Conservation (phyloP, 37 sponge, comb jelly and placozoan species). For the Amphimedon queenslandica region DNA sequence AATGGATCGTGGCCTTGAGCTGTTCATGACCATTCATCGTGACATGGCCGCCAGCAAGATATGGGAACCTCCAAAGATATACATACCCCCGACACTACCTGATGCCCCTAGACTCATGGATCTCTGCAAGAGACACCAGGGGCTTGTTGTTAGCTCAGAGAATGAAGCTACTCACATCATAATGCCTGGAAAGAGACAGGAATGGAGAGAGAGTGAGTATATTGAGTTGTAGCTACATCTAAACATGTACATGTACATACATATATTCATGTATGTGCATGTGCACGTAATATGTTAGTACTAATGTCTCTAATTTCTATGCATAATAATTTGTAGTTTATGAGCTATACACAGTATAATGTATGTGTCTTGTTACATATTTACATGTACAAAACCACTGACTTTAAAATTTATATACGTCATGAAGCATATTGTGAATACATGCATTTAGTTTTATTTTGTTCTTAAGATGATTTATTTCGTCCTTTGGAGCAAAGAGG, state of each 20-base stretch:
- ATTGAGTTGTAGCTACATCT: too few species aligned
- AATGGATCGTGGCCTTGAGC: conserved; percentile 76
- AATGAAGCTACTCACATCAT: conserved; percentile 75
- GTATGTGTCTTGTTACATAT: too few species aligned
- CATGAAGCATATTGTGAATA: neutral
- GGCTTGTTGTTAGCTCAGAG: conserved; percentile 32
- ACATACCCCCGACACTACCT: conserved; percentile 7
- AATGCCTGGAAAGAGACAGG: too few species aligned
- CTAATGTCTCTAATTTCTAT: too few species aligned
- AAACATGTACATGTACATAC: too few species aligned
- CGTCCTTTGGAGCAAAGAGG: conserved; percentile 50
- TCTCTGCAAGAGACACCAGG: conserved; percentile 71
- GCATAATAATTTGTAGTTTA: too few species aligned
- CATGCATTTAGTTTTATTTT: neutral
- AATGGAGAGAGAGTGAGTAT: too few species aligned
- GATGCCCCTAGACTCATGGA: conserved; percentile 29
- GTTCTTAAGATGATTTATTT: neutral
- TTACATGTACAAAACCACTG: too few species aligned
- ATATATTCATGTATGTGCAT: too few species aligned
- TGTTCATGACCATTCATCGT: conserved; percentile 69
- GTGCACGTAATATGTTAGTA: too few species aligned
- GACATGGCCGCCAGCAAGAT: conserved; percentile 40
- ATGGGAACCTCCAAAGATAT: conserved; percentile 67
- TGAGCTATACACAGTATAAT: too few species aligned
- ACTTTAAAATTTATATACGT: too few species aligned